Conservation (phyloP, 1,140 invertebrate species). For the Phymastichus coffea region DNA sequence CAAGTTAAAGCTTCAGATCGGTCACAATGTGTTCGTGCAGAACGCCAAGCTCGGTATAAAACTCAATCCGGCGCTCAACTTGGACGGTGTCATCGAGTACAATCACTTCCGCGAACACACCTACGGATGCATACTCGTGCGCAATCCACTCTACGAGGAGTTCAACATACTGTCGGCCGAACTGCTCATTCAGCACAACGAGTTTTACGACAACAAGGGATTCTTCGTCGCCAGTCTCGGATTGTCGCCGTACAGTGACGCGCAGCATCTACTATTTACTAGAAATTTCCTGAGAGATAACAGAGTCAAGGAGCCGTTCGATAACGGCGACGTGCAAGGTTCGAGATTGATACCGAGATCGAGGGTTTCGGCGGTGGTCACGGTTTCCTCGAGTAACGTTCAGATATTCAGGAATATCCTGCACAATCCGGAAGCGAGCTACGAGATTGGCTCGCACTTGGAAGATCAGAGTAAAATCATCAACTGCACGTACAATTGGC, state of each 20-base stretch:
- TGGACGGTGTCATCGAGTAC: conserved; percentile 77
- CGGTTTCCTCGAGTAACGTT: conserved; percentile 89
- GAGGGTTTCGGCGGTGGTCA: conserved; percentile 84
- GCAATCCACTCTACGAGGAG: conserved; percentile 76
- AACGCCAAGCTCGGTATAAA: conserved; percentile 76
- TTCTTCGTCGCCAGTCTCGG: conserved; percentile 85
- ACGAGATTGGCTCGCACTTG: conserved; percentile 93
- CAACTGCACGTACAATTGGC: conserved; percentile 93
- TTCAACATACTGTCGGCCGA: conserved; percentile 68
- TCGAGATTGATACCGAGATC: conserved; percentile 80
- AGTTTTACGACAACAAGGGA: conserved; percentile 85
- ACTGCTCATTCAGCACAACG: conserved; percentile 83
- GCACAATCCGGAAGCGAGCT: conserved; percentile 85
- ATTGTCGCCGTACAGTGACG: conserved; percentile 79
- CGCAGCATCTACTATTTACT: conserved; percentile 82
- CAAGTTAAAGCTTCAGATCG: conserved; percentile 72
- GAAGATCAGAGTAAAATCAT: conserved; percentile 92
- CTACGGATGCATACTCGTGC: conserved; percentile 83
- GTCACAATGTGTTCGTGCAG: conserved; percentile 79
- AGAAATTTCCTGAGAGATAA: conserved; percentile 88
- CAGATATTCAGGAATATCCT: conserved; percentile 89
- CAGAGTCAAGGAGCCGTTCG: conserved; percentile 83
- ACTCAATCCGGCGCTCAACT: conserved; percentile 82
- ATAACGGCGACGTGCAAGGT: conserved; percentile 62
- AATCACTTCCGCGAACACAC: conserved; percentile 83